phyloP scores from a whole-genome alignment of 2,888 invertebrate genomes.

The Melanotus villosus region DNA sequence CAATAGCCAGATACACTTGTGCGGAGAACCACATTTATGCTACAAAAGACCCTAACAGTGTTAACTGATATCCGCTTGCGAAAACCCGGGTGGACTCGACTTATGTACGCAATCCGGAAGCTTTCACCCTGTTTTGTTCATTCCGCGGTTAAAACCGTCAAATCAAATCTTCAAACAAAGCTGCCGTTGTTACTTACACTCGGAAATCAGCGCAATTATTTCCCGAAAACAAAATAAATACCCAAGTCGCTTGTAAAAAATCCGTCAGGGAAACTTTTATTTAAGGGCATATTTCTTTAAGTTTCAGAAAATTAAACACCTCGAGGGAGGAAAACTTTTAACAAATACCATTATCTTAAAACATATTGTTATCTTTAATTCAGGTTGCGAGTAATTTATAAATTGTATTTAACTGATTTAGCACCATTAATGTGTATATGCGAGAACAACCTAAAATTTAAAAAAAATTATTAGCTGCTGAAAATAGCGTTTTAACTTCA shows the following conservation, averaged over 20 bases:
- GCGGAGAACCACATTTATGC: slow-evolving; percentile 19
- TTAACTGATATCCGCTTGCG: slow-evolving; percentile 26
- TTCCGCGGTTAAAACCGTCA: slow-evolving; percentile 13
- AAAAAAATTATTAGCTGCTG: too few relatives aligned
- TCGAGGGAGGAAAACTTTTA: too few relatives aligned
- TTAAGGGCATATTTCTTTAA: not conserved
- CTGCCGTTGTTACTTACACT: slow-evolving; percentile 3
- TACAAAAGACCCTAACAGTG: slow-evolving; percentile 17
- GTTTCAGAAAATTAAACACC: too few relatives aligned
- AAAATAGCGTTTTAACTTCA: too few relatives aligned
- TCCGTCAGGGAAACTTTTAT: not conserved
- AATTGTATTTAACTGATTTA: too few relatives aligned
- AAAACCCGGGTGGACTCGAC: slow-evolving; percentile 23
- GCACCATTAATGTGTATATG: too few relatives aligned
- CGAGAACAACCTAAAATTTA: too few relatives aligned
- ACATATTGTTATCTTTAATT: too few relatives aligned
- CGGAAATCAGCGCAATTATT: not conserved
- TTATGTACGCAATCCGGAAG: slow-evolving; percentile 19
- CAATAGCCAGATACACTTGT: slow-evolving; percentile 21
- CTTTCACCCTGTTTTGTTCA: slow-evolving; percentile 5
- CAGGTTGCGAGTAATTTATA: too few relatives aligned
- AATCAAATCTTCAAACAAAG: slow-evolving; percentile 8
- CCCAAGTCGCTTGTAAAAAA: slow-evolving; percentile 6
- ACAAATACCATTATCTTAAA: too few relatives aligned
- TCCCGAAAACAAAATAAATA: slow-evolving; percentile 5